Evolutionary conservation across 2,797 vertebrate species (phyloP), one percentile per base, ranked within the genome.

Genomic region (Cyprinodon diabolis): DNA sequence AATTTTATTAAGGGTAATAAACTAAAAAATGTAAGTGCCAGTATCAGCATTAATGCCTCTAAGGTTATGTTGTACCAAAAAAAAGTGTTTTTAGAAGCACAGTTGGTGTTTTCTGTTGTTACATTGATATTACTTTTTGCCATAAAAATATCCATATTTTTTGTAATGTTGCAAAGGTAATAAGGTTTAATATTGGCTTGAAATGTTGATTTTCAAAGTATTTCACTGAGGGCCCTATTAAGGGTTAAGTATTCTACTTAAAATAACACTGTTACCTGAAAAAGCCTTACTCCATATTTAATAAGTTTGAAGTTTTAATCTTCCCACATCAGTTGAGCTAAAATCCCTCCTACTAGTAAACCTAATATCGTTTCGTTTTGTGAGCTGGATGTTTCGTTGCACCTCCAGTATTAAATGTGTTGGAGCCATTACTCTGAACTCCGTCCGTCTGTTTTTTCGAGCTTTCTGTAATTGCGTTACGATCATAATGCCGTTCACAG

Each of bases 401-500:
- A 65, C 62, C 62, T 65, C 62, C 45, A 45, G 40, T 23, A 45
- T 90, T 90, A 75, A 91, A 89, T 90, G 86, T 92, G 90, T 90
- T 91, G 87, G 82, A 93, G 89, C 92, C 91, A 84, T 92, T 81
- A 68, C 84, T 91, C 91, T 89, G 90, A 94, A 91, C 80, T 85
- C 4, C 92, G 89, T 89, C 73, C 91, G 90, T 90, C 76, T 93
- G 93, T 92, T 92, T 92, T 92, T 94, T 93, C 87, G 90, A 91
- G 92, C 90, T 93, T 84, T 83, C 66, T 72, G 90, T 95, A 94
- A 95, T 95, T 94, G 90, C 89, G 79, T 90, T 86, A 86, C 93
- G 94, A 94, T 95, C 93, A 94, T 93, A 94, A 94, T 93, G 94
- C 94, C 94, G 93, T 95, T 94, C 93, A 94, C 93, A 93, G 91